Conservation (phyloP, 2,797 vertebrate species). For the Sternarchorhynchus goeldii region DNA sequence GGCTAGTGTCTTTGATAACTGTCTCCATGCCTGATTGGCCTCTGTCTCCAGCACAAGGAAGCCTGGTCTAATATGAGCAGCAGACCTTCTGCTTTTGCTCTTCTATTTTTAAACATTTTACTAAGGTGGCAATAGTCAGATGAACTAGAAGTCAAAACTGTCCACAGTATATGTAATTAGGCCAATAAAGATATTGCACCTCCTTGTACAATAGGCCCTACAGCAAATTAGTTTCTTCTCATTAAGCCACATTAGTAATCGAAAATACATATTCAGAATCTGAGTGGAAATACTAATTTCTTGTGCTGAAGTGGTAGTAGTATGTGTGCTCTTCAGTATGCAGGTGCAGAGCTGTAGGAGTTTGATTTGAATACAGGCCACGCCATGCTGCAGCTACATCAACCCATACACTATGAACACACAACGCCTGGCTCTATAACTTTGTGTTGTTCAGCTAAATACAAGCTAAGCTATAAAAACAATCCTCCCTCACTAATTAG, state of each 20-base stretch:
- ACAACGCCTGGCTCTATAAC: background rate
- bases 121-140: slow-evolving; percentile 35
- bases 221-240: background rate
- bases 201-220: no score
- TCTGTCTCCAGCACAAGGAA: slow-evolving; percentile 67
- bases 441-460: background rate
- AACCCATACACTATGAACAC: background rate
- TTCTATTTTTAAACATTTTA: slow-evolving; percentile 50
- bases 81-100: slow-evolving; percentile 56
- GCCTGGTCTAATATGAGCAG: slow-evolving; percentile 61
- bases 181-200: no score
- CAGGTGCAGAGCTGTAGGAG: background rate
- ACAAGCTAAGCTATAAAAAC: background rate
- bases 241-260: no score
- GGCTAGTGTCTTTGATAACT: slow-evolving; percentile 72
- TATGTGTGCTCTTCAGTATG: background rate
- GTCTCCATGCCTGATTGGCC: slow-evolving; percentile 75
- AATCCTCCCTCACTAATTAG: background rate
- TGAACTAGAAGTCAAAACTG: background rate
- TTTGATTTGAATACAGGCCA: background rate
- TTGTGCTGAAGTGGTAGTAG: no score
- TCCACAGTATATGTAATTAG: no score
- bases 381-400: background rate
- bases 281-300: background rate
- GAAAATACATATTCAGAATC: background rate